Percentiles rank a stretch among this genome's conserved stretches.
phyloP scores from a whole-genome alignment of 2,113 vertebrate genomes.

The Labrus mixtus region DNA sequence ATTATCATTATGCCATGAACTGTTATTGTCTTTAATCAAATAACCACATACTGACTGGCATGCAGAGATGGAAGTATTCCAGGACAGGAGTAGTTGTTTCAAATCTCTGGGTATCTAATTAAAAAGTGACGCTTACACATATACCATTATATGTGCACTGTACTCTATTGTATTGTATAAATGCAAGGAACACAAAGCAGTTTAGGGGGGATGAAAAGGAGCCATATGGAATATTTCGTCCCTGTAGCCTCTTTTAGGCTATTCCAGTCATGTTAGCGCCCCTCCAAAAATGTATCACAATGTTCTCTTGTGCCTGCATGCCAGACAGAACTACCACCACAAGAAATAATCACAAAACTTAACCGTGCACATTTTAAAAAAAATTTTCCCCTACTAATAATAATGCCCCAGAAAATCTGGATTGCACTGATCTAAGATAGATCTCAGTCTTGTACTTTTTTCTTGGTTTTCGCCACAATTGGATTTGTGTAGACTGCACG shows the following conservation, averaged over 20 bases:
- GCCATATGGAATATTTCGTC: neutral
- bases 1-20: too few species aligned
- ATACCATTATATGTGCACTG: neutral
- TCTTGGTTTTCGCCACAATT: constrained; percentile 65
- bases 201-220: neutral
- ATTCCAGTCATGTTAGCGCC: constrained; percentile 10
- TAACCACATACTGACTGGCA: neutral
- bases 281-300: neutral
- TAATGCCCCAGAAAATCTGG: constrained; percentile 14
- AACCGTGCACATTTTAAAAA: neutral
- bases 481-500: constrained; percentile 52
- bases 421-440: constrained; percentile 37
- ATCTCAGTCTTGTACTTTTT: constrained; percentile 36
- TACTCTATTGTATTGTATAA: too few species aligned
- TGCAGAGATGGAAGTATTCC: neutral
- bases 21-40: neutral
- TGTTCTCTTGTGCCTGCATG: constrained; percentile 4
- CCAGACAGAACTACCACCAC: constrained; percentile 4
- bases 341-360: constrained; percentile 17
- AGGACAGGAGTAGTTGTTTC: neutral
- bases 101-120: neutral
- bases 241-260: neutral
- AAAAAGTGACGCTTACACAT: constrained; percentile 7
- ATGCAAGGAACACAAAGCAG: constrained; percentile 1
- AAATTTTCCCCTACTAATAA: constrained; percentile 13